These are phyloP conservation scores for Scolopax rusticola DNA, from an alignment of 2,797 vertebrate genomes.

Conservation along the genomic window DNA sequence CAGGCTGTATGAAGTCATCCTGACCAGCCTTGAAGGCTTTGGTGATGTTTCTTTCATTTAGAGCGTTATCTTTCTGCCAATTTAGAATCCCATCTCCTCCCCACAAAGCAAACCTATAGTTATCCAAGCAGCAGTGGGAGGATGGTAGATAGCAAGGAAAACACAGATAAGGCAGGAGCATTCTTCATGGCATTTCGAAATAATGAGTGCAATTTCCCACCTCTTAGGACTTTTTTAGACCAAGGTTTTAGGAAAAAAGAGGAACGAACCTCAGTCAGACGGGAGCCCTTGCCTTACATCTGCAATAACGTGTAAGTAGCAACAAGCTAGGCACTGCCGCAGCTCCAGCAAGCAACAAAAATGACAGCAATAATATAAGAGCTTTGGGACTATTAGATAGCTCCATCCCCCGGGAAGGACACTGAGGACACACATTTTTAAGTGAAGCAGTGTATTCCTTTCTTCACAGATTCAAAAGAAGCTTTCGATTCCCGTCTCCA, in stretches of 20 bases:
- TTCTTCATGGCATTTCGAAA: constrained; percentile 1
- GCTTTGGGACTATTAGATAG: neutral
- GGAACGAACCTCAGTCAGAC: neutral
- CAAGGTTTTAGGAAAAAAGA: neutral
- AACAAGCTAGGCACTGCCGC: neutral
- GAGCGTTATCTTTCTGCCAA: neutral
- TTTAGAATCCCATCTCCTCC: constrained; percentile 43
- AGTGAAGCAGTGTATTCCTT: neutral
- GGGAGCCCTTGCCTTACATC: neutral
- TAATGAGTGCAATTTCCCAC: neutral
- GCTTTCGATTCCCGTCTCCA: neutral
- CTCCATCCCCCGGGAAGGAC: neutral
- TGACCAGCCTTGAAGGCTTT: constrained; percentile 1
- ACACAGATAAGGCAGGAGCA: neutral
- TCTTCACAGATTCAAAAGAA: constrained; percentile 1
- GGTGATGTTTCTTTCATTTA: constrained; percentile 43
- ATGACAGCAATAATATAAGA: neutral
- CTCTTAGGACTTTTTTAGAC: neutral
- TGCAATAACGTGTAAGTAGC: neutral
- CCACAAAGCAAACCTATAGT: neutral
- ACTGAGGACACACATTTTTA: neutral
- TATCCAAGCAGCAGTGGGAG: neutral
- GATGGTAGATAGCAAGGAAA: constrained; percentile 1
- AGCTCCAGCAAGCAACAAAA: neutral
- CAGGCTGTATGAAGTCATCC: constrained; percentile 18